Base-by-base conservation (phyloP, 2,797 vertebrate genomes). In the Triplophysa yarkandensis region DNA sequence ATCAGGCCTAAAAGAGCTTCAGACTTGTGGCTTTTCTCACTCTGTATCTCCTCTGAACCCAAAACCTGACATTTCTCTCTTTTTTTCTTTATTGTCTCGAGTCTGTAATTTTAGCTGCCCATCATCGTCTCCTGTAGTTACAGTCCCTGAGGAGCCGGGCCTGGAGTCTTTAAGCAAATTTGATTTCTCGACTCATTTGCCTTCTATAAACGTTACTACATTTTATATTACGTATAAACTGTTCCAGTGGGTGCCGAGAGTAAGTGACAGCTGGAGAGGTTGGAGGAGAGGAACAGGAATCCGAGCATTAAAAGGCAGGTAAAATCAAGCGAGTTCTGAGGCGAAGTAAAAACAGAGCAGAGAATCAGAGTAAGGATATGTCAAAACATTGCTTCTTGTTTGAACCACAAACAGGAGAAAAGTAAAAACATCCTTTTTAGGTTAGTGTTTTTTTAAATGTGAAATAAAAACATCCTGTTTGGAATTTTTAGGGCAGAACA, bases 161-260 rank as follows among this genome's bases (percentile, higher is more conserved):
- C 74, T 68, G 60, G 48, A 81, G 84, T 88, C 85, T 77, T 76
- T 70, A 76, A 86, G 84, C 85, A 90, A 87, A 92, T 92, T 88
- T 86, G 82, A 91, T 91, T 92, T 91, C 86, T 92, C 88, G 87
- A 90, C 88, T 89, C 84, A 88, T 91, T 91, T 88, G 85, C 80
- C 77, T 87, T 90, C 81, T 79, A 82, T 90, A 91, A 92, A 91
- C 85, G 86, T 74, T 83, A 78, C 84, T 90, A 92, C 85, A 83
- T 88, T 90, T 85, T 79, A 91, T 88, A 89, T 91, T 93, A 88
- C 78, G 82, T 88, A 88, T 87, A 89, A 90, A 88, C 87, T 83
- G 85, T 88, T 89, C 81, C 85, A 87, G 83, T 74, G 80, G 76
- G 64, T 27, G 62, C 79, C 21, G 36, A 50, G 21, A 39, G 46